A percentile compares a stretch with the other conserved stretches of the same genome.
These are phyloP conservation scores for Mimas tiliae DNA, from an alignment of 2,888 invertebrate genomes.

Conservation along the genomic window DNA sequence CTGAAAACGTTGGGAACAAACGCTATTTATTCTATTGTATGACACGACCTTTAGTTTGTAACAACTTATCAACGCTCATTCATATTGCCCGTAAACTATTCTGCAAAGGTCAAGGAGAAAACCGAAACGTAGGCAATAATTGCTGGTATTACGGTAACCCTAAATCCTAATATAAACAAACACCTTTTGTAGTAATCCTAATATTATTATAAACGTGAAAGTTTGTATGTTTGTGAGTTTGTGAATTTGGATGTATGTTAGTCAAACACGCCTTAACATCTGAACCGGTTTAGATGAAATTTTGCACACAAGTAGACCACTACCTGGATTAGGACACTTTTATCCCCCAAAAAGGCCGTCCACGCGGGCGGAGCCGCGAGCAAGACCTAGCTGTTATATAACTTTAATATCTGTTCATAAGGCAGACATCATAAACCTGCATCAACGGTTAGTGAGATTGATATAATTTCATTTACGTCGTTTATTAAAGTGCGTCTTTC, in stretches of 20 bases:
- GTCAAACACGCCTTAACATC: no score
- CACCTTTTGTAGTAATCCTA: conserved; percentile 11
- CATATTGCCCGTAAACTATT: conserved; percentile 6
- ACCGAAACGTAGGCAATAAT: background rate
- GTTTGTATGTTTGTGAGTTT: no score
- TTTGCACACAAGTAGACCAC: no score
- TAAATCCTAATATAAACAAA: conserved; percentile 11
- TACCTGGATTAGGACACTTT: no score
- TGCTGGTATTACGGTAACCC: background rate
- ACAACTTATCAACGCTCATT: background rate
- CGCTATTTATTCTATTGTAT: background rate
- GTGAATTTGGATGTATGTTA: no score
- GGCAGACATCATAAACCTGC: conserved; percentile 1
- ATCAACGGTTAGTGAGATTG: background rate
- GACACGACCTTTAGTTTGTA: background rate
- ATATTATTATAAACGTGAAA: no score
- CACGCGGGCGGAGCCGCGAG: no score
- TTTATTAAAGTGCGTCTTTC: background rate
- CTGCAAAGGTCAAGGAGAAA: conserved; percentile 14
- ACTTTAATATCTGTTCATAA: background rate
- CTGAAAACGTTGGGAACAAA: background rate
- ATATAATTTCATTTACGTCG: background rate
- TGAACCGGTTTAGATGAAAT: no score
- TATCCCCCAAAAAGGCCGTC: no score
- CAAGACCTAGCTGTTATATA: no score